Evolutionary conservation across 2,113 vertebrate species (phyloP).

Genomic region (Pantherophis guttatus): DNA sequence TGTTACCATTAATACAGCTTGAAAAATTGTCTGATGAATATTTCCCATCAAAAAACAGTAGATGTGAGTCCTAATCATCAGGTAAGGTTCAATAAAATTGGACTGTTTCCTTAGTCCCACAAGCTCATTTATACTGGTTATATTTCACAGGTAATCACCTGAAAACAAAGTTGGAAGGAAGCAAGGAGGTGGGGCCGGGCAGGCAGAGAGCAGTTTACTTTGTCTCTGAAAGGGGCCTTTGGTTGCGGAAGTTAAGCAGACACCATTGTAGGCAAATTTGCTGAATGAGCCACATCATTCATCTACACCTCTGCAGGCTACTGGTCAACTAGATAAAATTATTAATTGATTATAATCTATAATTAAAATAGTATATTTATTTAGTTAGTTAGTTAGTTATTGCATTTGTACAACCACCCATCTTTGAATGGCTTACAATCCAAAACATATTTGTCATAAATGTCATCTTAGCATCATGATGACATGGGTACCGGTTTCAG

Average conservation of each 20-base stretch:
- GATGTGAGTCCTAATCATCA: constrained; percentile 3
- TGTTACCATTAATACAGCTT: neutral
- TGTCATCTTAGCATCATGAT: neutral
- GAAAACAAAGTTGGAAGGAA: constrained; percentile 9
- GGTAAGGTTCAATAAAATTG: constrained; percentile 15
- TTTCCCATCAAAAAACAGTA: neutral
- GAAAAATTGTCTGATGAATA: neutral
- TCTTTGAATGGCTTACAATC: neutral
- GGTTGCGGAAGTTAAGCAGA: constrained; percentile 40
- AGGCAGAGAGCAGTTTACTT: constrained; percentile 10
- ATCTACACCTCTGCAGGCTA: neutral
- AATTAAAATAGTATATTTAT: neutral
- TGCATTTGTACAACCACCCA: neutral
- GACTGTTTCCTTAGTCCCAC: constrained; percentile 13
- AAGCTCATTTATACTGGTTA: constrained; percentile 14
- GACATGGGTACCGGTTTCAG: neutral
- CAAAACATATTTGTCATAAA: neutral
- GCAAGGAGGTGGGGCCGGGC: neutral
- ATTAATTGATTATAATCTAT: neutral
- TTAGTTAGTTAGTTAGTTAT: neutral
- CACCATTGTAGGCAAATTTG: neutral
- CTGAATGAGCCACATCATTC: neutral
- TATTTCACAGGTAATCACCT: constrained; percentile 40
- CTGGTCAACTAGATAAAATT: neutral
- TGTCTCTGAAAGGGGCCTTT: constrained; percentile 22